phyloP scores from a whole-genome alignment of 2,113 vertebrate genomes.

The Lathamus discolor region DNA sequence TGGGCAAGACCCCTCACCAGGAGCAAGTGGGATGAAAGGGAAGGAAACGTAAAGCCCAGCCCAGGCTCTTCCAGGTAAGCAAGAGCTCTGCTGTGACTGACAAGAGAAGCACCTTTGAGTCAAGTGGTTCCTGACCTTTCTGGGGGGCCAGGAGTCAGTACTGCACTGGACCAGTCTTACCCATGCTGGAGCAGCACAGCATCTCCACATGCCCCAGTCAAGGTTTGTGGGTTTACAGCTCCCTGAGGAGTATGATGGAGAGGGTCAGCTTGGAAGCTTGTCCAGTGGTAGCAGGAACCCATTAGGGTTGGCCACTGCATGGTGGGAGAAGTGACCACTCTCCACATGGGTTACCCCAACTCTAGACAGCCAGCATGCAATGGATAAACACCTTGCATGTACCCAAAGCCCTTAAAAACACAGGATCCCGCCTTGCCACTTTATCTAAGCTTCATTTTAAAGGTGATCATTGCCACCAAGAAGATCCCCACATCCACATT shows the following conservation, averaged over 20 bases:
- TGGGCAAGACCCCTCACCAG: not conserved
- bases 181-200: not conserved
- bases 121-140: not conserved
- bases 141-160: not conserved
- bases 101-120: not conserved
- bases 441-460: not conserved
- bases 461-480: not conserved
- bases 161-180: accelerated
- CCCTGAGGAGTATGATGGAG: accelerated
- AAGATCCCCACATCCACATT: not conserved
- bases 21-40: not conserved
- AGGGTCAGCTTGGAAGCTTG: not conserved
- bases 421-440: not conserved
- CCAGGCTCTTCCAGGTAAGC: not conserved
- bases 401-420: not conserved
- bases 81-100: not conserved
- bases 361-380: not conserved
- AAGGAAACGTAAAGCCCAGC: not conserved
- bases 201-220: not conserved
- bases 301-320: not conserved
- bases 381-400: not conserved
- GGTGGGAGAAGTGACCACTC: not conserved
- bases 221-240: not conserved
- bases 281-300: not conserved
- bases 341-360: not conserved